Conservation (phyloP, 2,113 vertebrate species). For the Calidris pugnax region DNA sequence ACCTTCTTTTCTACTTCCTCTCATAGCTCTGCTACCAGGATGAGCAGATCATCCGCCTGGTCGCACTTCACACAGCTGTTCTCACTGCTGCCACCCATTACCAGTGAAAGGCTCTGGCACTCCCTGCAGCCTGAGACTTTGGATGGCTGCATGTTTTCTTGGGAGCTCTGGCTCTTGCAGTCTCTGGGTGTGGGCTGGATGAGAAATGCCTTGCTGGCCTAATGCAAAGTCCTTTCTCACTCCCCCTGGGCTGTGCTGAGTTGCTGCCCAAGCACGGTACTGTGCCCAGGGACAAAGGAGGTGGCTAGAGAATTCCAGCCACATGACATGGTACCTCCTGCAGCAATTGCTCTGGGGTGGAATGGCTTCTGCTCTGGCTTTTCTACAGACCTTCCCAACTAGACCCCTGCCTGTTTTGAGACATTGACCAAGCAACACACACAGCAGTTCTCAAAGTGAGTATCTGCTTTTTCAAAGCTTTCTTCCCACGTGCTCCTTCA, state of each 20-base stretch:
- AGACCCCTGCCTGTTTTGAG: background rate
- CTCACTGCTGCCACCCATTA: background rate
- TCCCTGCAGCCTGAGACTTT: background rate
- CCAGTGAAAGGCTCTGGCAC: background rate
- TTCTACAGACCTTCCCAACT: background rate
- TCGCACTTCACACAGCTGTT: background rate
- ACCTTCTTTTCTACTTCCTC: background rate
- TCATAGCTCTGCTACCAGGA: background rate
- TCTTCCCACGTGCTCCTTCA: background rate
- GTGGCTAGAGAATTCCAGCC: background rate
- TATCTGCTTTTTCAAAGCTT: background rate
- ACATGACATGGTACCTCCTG: background rate
- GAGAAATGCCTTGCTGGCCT: background rate
- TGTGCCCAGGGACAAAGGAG: background rate
- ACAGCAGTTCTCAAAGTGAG: background rate
- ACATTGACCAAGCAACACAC: background rate
- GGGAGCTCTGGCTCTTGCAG: background rate
- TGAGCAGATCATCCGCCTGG: background rate
- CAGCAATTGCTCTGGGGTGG: background rate
- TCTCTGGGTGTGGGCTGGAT: background rate
- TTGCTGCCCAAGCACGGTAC: rapidly evolving
- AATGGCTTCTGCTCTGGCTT: background rate
- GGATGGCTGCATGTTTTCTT: background rate
- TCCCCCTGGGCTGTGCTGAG: rapidly evolving
- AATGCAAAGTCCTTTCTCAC: background rate